Base-by-base conservation (phyloP, 2,888 invertebrate species). In the Psococerastis gibbosa region DNA sequence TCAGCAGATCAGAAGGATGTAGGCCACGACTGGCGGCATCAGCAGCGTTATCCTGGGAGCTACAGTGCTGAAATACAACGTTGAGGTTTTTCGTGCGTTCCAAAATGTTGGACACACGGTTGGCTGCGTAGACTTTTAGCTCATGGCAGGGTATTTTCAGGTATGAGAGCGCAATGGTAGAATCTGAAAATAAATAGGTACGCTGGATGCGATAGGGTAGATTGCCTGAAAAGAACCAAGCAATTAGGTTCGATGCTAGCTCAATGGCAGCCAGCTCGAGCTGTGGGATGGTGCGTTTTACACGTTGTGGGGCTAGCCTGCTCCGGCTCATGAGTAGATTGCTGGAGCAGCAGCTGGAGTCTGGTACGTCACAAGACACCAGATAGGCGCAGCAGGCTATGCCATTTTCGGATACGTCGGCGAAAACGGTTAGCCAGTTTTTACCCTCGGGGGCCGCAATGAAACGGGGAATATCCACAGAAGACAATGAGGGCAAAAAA, bases 361-460 rank as follows among this genome's bases (percentile, higher is more conserved):
- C 13, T 9, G 15, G 16, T 13, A 16, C 18, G 9, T 6, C 6
- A 13, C 8, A 8, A 9, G 35, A 34, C 6, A 13, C 38, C 3
- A 44, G 44, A 13, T 44, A 44, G 13, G 35, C 18, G 11, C 13
- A 17, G 16, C 31, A 35, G 17, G 44, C 42, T 17, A 43, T 43
- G 6, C 44, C 22, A 17, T 44, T 44, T 42, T 44, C 42, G 3
- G 22, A 22, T 4, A 42, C 44, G 23, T 44, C 44, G 22, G 20
- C 16, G 42, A 44, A 44, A 4, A 35, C 44, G 9, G 5, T 9
- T 5, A 34, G 18, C 8, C 16, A 16, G 8, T 13, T 4, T 17
- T 17, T 11, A 18, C 17, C 20, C 3, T n/a, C 9, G 8, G 15
- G 4, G 8, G 41, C 41, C 11, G 34, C 16, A 18, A 43, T 27